Base-by-base conservation (phyloP, 2,113 vertebrate genomes). In the Vulpes ferrilata region DNA sequence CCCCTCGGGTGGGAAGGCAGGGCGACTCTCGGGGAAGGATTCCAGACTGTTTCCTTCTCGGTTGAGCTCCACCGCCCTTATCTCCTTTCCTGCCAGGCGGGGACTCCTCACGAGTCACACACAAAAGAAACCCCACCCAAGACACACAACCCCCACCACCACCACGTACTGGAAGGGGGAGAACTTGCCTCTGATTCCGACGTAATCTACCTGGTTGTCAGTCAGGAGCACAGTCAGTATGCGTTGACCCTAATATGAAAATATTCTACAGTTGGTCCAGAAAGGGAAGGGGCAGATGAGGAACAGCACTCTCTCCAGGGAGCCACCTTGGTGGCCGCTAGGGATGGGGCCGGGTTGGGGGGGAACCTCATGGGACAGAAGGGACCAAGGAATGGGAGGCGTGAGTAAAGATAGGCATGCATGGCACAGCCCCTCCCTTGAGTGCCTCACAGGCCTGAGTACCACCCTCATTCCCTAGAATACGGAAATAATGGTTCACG, bases 1-100 rank as follows among this genome's bases (percentile, higher is more conserved):
- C 98, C 20, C 51, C 84, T 74, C 25, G 25, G 71, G 53, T 81
- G 62, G 73, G 90, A 78, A 62, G 90, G 22, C 57, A 38, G 86
- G 67, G 30, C 55, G 89, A 88, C 94, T 69, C 48, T 64, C 0
- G 0, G 20, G 93, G 98, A 98, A 97, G 93, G 97, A 92, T 93
- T 97, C 98, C 96, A 97, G 96, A 92, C 96, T 32, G 25, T 87
- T 98, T 97, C 97, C 97, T 95, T 86, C 88, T 96, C 25, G 0
- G 16, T 32, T 69, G 78, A 88, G 67, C 78, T 87, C 80, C 86
- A 84, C 32, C 5, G 32, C 92, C 95, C 96, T 97, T 95, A 93
- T 96, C 96, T 97, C 95, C 90, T 95, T 98, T 97, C 97, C 98
- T 97, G 93, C 96, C 96, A 92, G 95, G 95, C 95, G 0, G 85